Percentiles rank a stretch among this genome's conserved stretches.
phyloP scores from a whole-genome alignment of 2,888 invertebrate genomes.

The Xylophagus ater region DNA sequence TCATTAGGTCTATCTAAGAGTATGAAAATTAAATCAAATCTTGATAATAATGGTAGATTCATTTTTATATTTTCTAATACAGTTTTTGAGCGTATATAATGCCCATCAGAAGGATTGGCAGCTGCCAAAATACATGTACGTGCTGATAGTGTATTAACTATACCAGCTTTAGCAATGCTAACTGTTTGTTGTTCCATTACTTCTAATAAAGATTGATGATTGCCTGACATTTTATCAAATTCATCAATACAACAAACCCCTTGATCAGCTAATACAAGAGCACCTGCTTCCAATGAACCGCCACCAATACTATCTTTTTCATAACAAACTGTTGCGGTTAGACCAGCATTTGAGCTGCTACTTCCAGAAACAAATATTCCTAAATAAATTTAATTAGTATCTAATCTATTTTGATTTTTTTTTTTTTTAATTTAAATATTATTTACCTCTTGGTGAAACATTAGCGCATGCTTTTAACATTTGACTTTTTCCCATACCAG shows the following conservation, averaged over 20 bases:
- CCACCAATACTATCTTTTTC: slow-evolving; percentile 48
- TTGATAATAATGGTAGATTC: slow-evolving; percentile 70
- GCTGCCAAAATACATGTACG: slow-evolving; percentile 81
- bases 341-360: slow-evolving; percentile 66
- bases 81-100: slow-evolving; percentile 80
- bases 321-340: slow-evolving; percentile 66
- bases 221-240: slow-evolving; percentile 79
- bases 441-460: slow-evolving; percentile 67
- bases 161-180: slow-evolving; percentile 81
- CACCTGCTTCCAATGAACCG: slow-evolving; percentile 78
- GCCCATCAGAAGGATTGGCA: slow-evolving; percentile 83
- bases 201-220: slow-evolving; percentile 75
- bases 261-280: slow-evolving; percentile 71
- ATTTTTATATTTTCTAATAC: slow-evolving; percentile 83
- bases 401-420: too few relatives aligned
- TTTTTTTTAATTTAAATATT: too few relatives aligned
- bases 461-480: slow-evolving; percentile 72
- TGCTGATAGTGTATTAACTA: slow-evolving; percentile 69
- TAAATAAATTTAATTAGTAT: too few relatives aligned
- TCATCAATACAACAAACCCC: slow-evolving; percentile 93
- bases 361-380: slow-evolving; percentile 91
- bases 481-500: slow-evolving; percentile 86
- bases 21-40: slow-evolving; percentile 89
- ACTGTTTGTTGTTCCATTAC: slow-evolving; percentile 91
- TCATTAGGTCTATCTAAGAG: slow-evolving; percentile 77